A percentile compares a stretch with the other conserved stretches of the same genome.
These are phyloP conservation scores for Anas acuta DNA, from an alignment of 2,797 vertebrate genomes.

Conservation along the genomic window DNA sequence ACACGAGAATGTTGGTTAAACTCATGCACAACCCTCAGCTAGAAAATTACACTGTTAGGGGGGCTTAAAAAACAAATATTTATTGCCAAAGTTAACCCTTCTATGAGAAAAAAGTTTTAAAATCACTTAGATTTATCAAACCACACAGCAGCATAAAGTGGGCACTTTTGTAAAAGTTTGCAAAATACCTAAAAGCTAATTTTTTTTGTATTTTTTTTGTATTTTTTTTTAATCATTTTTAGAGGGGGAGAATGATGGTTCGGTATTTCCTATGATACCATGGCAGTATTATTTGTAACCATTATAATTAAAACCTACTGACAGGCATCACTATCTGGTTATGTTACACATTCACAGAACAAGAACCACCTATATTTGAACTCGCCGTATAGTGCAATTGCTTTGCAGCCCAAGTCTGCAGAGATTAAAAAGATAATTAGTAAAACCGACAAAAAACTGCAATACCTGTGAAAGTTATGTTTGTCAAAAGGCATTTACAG, in stretches of 20 bases:
- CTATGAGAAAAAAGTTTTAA: conserved; percentile 83
- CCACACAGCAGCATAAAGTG: conserved; percentile 86
- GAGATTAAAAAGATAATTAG: conserved; percentile 78
- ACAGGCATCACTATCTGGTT: conserved; percentile 67
- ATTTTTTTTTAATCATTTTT: conserved; percentile 41
- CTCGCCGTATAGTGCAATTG: conserved; percentile 82
- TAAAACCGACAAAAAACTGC: conserved; percentile 78
- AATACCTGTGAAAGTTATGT: conserved; percentile 79
- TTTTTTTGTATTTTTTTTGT: conserved; percentile 64
- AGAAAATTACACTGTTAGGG: conserved; percentile 75
- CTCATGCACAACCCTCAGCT: conserved; percentile 77
- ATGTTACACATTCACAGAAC: conserved; percentile 80
- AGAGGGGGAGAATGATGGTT: conserved; percentile 64
- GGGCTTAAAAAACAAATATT: conserved; percentile 78
- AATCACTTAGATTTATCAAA: conserved; percentile 82
- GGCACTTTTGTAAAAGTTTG: conserved; percentile 82
- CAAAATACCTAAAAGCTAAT: conserved; percentile 81
- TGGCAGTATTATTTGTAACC: conserved; percentile 74
- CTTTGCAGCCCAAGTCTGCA: conserved; percentile 78
- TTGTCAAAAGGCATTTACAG: conserved; percentile 93
- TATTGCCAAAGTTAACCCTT: conserved; percentile 84
- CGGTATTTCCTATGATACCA: conserved; percentile 69
- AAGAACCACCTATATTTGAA: conserved; percentile 74
- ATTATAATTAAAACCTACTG: conserved; percentile 56
- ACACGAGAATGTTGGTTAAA: conserved; percentile 75